Percentiles rank a stretch among this genome's conserved stretches.
These are phyloP conservation scores for Drosophila paulistorum DNA, from an alignment of 1,140 invertebrate species.

Conservation along the genomic window DNA sequence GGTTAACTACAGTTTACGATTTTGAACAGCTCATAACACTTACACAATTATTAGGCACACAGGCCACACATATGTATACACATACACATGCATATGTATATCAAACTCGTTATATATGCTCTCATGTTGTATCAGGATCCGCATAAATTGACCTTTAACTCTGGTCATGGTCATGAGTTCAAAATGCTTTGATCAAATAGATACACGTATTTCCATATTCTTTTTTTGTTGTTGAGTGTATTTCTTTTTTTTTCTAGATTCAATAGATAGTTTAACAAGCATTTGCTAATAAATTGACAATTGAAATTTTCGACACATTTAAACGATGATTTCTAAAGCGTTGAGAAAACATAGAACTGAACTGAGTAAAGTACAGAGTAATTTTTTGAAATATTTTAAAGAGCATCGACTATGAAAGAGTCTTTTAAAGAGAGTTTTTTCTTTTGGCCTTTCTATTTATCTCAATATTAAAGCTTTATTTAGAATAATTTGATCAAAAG, in stretches of 20 bases:
- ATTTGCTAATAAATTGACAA: constrained; percentile 1
- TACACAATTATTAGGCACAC: constrained; percentile 11
- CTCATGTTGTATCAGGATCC: constrained; percentile 3
- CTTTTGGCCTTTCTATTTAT: neutral
- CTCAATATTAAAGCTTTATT: neutral
- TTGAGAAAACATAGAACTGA: neutral
- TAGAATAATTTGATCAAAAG: neutral
- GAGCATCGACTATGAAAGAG: neutral
- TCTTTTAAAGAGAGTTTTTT: neutral
- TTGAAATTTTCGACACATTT: neutral
- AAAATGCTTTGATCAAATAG: constrained; percentile 6
- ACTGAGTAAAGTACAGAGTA: neutral
- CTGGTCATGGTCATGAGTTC: constrained; percentile 3
- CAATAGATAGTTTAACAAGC: neutral
- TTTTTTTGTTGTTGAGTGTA: no score
- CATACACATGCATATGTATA: constrained; percentile 5
- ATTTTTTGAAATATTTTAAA: neutral
- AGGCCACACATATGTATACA: constrained; percentile 8
- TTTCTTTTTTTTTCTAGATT: neutral
- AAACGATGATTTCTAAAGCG: neutral
- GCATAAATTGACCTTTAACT: constrained; percentile 1
- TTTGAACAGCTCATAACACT: constrained; percentile 14
- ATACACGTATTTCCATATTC: neutral
- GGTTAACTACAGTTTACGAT: constrained; percentile 14
- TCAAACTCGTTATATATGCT: constrained; percentile 6